Evolutionary conservation across 1,140 invertebrate genomes (phyloP).

Genomic region (Tetragonula clypearis): DNA sequence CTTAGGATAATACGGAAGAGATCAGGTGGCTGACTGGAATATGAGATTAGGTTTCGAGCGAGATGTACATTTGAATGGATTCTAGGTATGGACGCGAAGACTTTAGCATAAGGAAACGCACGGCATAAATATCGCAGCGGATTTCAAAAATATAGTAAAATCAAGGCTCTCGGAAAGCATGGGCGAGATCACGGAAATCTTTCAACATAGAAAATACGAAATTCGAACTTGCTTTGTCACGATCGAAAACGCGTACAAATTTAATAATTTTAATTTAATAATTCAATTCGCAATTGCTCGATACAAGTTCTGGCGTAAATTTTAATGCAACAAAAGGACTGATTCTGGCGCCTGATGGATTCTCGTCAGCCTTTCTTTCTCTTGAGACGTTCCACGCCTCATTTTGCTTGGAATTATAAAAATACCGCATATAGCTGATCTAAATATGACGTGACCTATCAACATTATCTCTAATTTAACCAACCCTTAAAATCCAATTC

Average conservation of each 20-base stretch:
- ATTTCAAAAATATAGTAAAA: background rate
- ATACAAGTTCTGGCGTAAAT: no score
- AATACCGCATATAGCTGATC: background rate
- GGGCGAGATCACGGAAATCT: no score
- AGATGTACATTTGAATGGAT: slow-evolving; percentile 22
- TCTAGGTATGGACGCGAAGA: background rate
- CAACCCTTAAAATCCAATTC: background rate
- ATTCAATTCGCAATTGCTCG: no score
- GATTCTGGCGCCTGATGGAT: no score
- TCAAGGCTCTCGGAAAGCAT: background rate
- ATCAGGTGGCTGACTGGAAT: slow-evolving; percentile 17
- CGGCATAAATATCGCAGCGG: background rate
- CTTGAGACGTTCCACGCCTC: background rate
- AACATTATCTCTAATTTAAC: background rate
- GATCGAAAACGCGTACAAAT: no score
- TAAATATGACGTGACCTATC: background rate
- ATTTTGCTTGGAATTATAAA: background rate
- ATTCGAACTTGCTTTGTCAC: background rate
- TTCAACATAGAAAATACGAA: background rate
- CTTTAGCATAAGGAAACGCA: background rate
- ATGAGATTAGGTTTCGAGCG: slow-evolving; percentile 15
- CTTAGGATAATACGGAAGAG: slow-evolving; percentile 22
- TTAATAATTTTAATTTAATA: no score
- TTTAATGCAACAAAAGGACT: no score
- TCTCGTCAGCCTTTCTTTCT: no score